A percentile compares a stretch with the other conserved stretches of the same genome.
phyloP scores from a whole-genome alignment of 2,113 vertebrate species.

The Ptilorrhoa leucosticta region DNA sequence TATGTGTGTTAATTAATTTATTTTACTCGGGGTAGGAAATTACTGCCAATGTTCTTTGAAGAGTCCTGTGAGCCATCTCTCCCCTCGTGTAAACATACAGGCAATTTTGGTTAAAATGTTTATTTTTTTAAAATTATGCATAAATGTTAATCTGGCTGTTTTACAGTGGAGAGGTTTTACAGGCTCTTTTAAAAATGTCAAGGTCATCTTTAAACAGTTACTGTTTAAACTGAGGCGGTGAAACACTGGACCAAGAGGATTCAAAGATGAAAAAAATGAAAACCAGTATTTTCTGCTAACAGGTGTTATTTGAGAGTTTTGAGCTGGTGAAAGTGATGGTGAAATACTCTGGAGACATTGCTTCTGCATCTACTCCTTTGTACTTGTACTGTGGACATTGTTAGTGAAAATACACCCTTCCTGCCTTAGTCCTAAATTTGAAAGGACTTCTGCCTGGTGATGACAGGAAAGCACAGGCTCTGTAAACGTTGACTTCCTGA shows the following conservation, averaged over 20 bases:
- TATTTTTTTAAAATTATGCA: conserved; percentile 25
- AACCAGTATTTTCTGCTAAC: neutral
- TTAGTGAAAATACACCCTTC: conserved; percentile 28
- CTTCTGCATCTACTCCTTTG: neutral
- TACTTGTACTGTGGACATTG: neutral
- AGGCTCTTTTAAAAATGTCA: conserved; percentile 30
- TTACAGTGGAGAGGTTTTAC: conserved; percentile 14
- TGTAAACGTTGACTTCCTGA: neutral
- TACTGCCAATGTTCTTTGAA: conserved; percentile 34
- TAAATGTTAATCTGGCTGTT: conserved; percentile 38
- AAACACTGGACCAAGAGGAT: neutral
- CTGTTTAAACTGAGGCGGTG: neutral
- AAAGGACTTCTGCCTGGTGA: conserved; percentile 8
- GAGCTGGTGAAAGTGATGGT: neutral
- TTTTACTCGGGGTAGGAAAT: conserved; percentile 27
- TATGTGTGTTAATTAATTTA: conserved; percentile 53
- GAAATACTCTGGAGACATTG: neutral
- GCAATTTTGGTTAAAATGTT: conserved; percentile 53
- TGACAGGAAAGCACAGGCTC: neutral
- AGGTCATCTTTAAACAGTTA: conserved; percentile 24
- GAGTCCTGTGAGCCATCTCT: conserved; percentile 15
- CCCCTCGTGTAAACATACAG: conserved; percentile 25
- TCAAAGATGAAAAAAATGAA: neutral
- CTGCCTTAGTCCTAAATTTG: neutral
- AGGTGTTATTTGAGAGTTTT: neutral